Evolutionary conservation across 1,140 invertebrate species (phyloP), one percentile per base, ranked within the genome.

Genomic region (Tetraneura akinire): DNA sequence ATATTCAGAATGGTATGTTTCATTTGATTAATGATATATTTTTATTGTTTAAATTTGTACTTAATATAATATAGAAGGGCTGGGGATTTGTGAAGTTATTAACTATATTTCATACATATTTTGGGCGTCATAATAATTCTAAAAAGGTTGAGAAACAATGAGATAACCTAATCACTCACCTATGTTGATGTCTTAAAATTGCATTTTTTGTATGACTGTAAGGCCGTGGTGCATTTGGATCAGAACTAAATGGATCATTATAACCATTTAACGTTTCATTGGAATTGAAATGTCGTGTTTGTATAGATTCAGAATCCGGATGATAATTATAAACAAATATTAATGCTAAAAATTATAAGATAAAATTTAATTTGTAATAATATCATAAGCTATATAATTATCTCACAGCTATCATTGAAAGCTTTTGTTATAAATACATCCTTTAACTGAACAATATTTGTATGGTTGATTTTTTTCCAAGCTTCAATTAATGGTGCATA

Each of bases 281-380:
- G 37, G 89, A 86, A 66, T 90, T 90, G 85, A 96, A 96, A 87
- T 97, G 96, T 84, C 93, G 92, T 80, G 89, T 89, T 87, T 96
- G 89, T 80, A 98, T 86, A 0, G 95, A 97, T 83, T 95, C 92
- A 66, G 95, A 93, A 45, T 92, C 91, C 42, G 97, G 93, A 88
- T 96, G 94, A 86, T 95, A 98, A 85, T 98, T 96, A 86, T 98
- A 98, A 68, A 98, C 95, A 88, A 98, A 95, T 82, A 98, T 90
- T 87, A 98, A 91, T 71, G 97, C 96, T 97, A 86, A 49, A 88
- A 90, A 84, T 81, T 83, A 51, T 81, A 74, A 68, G 64, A n/a
- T 16, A 55, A 76, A 21, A 57, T 66, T 76, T 32, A 57, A 42
- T 74, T 11, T 6, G 6, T 32, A 62, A 42, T 16, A 51, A 80